phyloP scores from a whole-genome alignment of 2,888 invertebrate genomes.

The Dryococelus australis region DNA sequence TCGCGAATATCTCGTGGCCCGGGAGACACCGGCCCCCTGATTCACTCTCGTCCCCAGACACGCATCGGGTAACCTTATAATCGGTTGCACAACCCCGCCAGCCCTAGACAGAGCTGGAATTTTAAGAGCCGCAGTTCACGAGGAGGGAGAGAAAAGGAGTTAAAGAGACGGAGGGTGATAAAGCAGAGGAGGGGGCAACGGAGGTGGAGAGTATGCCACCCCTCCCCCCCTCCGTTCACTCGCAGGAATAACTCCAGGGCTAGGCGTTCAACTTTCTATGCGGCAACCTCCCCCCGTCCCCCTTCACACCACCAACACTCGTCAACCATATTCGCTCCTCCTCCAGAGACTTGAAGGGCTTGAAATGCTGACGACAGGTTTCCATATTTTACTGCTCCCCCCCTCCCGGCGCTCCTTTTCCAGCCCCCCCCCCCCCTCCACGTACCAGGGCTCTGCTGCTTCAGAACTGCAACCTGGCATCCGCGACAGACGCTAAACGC shows the following conservation, averaged over 20 bases:
- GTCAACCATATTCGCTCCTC: constrained; percentile 10
- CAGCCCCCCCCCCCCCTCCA: no score
- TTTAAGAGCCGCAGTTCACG: background rate
- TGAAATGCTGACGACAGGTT: constrained; percentile 40
- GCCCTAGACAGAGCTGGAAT: constrained; percentile 1
- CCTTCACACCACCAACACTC: background rate
- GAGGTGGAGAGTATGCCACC: background rate
- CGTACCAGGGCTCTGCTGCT: background rate
- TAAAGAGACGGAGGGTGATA: background rate
- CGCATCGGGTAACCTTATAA: background rate
- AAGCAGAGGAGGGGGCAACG: background rate
- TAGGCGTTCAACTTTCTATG: background rate
- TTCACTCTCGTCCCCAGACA: background rate
- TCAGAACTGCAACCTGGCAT: background rate
- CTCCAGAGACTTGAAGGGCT: constrained; percentile 2
- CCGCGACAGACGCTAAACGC: background rate
- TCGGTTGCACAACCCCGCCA: constrained; percentile 11
- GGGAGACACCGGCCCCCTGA: background rate
- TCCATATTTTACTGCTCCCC: constrained; percentile 37
- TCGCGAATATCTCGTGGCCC: no score
- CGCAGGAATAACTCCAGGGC: background rate
- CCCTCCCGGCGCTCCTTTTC: background rate
- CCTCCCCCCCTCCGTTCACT: background rate
- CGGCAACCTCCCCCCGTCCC: background rate
- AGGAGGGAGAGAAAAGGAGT: background rate